Base-by-base conservation (phyloP, 2,113 vertebrate genomes). In the Ifrita kowaldi region DNA sequence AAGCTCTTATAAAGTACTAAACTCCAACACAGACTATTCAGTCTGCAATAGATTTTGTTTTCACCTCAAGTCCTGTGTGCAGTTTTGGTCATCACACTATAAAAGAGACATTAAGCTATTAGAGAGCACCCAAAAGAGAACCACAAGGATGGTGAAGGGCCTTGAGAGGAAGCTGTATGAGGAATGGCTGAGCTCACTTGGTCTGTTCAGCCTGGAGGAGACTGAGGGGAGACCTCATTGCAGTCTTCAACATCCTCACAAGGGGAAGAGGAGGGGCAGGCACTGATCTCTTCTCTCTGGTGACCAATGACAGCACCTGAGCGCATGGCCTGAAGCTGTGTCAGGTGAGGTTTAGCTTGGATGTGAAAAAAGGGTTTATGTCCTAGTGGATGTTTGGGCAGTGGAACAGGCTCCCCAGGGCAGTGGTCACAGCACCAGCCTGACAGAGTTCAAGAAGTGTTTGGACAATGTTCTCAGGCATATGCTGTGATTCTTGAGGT, bases 161-260 rank as follows among this genome's bases (percentile, higher is more conserved):
- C 16, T 41, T 57, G 52, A 67, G 20, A 2, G 16, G 35, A 85
- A 57, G 16, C 19, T 0, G 0, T 24, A 1, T 35, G 42, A 20
- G n/a, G 28, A 47, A 20, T 10, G 20, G 35, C 24, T 57, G 60
- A 49, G 16, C 0, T 24, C 30, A 49, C 30, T 57, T 49, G 20
- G 3, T 85, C 52, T 35, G 22, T 11, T 57, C 67, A 49, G 12
- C 27, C 50, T 44, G 10, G 8, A 59, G 13, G 13, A 56, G 12
- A 59, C 59, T 44, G 37, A 57, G 27, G 18, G 3, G 4, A 33
- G 33, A 55, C 22, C 57, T 46, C 39, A 39, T 0, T 65, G 13
- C 30, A 24, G 50, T 16, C 41, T 49, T 10, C 15, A 55, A 11
- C 42, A 13, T 41, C 60, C 19, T 35, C 42, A n/a, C 0, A 1